These are phyloP conservation scores for Lucifuga dentata DNA, from an alignment of 2,113 vertebrate species.

Conservation along the genomic window DNA sequence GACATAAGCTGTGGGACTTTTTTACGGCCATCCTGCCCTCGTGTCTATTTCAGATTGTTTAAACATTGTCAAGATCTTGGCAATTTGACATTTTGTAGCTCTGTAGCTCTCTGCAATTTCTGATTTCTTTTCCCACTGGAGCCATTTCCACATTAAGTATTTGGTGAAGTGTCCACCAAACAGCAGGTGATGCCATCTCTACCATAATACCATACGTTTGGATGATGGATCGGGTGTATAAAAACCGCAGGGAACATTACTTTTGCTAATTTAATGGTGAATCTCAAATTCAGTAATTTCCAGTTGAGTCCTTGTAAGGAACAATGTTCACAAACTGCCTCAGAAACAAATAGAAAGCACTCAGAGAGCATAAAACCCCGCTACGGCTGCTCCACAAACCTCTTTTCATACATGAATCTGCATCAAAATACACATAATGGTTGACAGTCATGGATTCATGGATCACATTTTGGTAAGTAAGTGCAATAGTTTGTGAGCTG, in stretches of 20 bases:
- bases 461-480: too few species aligned
- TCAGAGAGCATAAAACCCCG: too few species aligned
- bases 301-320: neutral
- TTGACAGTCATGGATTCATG: too few species aligned
- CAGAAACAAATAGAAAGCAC: too few species aligned
- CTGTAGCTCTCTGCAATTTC: neutral
- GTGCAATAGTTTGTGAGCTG: too few species aligned
- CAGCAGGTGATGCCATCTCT: constrained; percentile 20
- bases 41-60: neutral
- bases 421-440: too few species aligned
- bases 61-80: neutral
- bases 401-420: too few species aligned
- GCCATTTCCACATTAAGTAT: neutral
- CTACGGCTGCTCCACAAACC: too few species aligned
- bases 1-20: constrained; percentile 4
- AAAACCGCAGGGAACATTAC: constrained; percentile 17
- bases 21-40: neutral
- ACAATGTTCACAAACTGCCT: too few species aligned
- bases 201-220: constrained; percentile 37
- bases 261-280: neutral
- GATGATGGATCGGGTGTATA: constrained; percentile 37
- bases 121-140: neutral
- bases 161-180: constrained; percentile 7
- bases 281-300: neutral
- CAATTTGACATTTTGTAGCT: neutral